Evolutionary conservation across 2,113 vertebrate genomes (phyloP), one percentile per base, ranked within the genome.

Genomic region (Ceratotherium simum): DNA sequence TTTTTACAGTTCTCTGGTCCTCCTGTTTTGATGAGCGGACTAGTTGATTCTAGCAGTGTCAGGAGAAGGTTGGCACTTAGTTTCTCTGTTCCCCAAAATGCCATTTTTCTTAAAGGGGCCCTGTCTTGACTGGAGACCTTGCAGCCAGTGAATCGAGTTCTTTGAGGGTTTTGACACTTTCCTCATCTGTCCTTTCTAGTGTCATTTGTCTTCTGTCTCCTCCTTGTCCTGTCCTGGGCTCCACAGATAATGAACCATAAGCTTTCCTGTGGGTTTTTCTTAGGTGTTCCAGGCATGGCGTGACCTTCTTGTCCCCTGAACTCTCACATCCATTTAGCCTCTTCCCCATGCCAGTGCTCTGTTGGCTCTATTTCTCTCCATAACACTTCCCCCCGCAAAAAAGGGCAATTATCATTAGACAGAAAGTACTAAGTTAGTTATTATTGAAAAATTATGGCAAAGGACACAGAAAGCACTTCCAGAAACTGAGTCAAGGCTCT

Each of bases 371-470:
- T 31, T 79, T 65, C 11, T 73, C 23, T 14, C 13, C 14, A 54
- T 54, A 54, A 54, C 13, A 12, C 48, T 8, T 12, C 51, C 14
- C 13, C 14, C 51, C 48, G 8, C 6, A 23, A 62, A 42, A 54
- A 72, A 14, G 23, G 29, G 17, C 6, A 39, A 75, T 86, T 85
- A 54, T 46, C 5, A 76, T 8, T 27, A 33, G 16, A 36, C 6
- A 62, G 39, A 75, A 81, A 42, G 36, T 73, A 1, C 4, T 60
- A 88, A 88, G 31, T 83, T 78, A 93, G 27, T 72, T 78, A 62
- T 67, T 70, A 91, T 76, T 87, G 36, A 64, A 96, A 95, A 93
- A 76, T 54, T 23, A 56, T 64, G 54, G 7, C 69, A 93, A 46
- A 93, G 23, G 23, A 70, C 33, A 27, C 17, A 92, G 33, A 92